Percentiles rank a stretch among this genome's conserved stretches.
Evolutionary conservation across 2,797 vertebrate species (phyloP).

Genomic region (Telmatherina bonti): DNA sequence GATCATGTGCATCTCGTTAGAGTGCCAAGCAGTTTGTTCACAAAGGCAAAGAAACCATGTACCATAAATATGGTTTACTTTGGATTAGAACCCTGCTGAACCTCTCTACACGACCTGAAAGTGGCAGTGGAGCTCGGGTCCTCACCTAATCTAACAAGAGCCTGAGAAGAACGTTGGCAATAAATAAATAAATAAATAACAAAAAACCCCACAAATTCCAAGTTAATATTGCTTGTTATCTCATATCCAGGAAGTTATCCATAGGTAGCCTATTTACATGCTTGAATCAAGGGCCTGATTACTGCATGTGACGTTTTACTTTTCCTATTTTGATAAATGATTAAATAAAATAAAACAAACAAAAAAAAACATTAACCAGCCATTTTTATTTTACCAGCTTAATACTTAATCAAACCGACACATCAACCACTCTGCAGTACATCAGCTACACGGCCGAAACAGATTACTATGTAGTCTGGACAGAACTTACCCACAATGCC

Average conservation of each 20-base stretch:
- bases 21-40: background rate
- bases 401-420: background rate
- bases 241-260: background rate
- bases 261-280: background rate
- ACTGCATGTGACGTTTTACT: background rate
- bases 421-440: background rate
- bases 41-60: background rate
- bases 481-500: conserved; percentile 90
- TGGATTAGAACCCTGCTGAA: background rate
- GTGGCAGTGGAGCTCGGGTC: background rate
- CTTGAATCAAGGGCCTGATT: background rate
- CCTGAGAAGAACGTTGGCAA: background rate
- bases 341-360: background rate
- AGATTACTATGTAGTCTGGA: background rate
- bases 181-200: background rate
- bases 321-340: background rate
- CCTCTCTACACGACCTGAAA: background rate
- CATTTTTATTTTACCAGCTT: background rate
- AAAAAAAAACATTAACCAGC: too few species aligned
- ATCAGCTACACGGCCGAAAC: background rate
- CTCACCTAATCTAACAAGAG: too few species aligned
- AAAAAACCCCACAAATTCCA: background rate
- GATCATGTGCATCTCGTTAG: background rate
- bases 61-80: background rate
- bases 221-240: background rate